Base-by-base conservation (phyloP, 2,888 invertebrate species). In the Microlaimidae sp. region DNA sequence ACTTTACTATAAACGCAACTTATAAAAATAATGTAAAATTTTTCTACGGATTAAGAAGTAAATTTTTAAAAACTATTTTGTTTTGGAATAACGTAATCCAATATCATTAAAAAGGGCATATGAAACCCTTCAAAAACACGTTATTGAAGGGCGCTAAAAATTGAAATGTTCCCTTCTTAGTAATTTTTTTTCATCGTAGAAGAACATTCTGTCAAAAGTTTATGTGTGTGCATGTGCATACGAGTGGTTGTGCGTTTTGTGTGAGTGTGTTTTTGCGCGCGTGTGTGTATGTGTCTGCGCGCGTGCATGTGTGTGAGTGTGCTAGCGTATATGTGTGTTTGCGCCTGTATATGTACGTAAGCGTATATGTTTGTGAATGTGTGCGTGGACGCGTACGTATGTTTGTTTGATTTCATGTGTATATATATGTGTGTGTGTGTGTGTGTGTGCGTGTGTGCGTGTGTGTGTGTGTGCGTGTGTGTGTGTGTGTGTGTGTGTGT, bases 381-480 rank as follows among this genome's bases (percentile, higher is more conserved):
- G 52, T 52, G 23, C 24, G 52, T 54, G 52, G 17, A 28, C 54
- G 54, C 28, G 52, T 54, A 28, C 17, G 52, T 52, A 54, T 53
- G 52, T 52, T 29, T 27, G 54, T 52, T 24, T 53, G 53, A 55
- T 54, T 53, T 17, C 26, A 55, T 53, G 52, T 52, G 54, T 53
- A 55, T 52, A 55, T 24, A 25, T 52, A 54, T 53, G 52, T 54
- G 52, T 52, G 25, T 52, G 52, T 53, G 54, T 54, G 53, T 53
- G 54, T 55, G 52, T 53, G 54, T 54, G 52, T 53, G 54, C 27
- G 52, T 27, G 52, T 54, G 52, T 26, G 54, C 24, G 52, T 52
- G 52, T 53, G 52, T 52, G 54, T 53, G 52, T 52, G 25, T 53
- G 54, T 52, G 52, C 26, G 52, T 52, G 54, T 53, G 54, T 52